Conservation (phyloP, 2,113 vertebrate species). For the Chrysochloris asiatica region DNA sequence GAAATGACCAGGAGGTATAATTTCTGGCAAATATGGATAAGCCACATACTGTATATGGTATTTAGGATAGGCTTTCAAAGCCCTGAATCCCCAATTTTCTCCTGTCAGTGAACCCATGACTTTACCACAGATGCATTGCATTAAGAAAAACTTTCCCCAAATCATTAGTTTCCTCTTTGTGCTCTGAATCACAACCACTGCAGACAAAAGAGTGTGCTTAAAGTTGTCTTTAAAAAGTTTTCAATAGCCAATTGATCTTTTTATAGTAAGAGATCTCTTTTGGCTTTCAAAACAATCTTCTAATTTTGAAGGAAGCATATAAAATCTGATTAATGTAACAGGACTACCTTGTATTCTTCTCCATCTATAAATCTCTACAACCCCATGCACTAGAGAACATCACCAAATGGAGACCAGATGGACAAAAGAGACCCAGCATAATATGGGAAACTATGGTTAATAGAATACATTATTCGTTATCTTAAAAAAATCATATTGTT, state of each 20-base stretch:
- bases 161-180: neutral
- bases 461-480: neutral
- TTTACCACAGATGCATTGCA: neutral
- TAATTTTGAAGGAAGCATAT: conserved; percentile 51
- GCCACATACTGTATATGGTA: neutral
- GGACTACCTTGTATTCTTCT: neutral
- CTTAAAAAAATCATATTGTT: neutral
- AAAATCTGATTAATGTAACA: conserved; percentile 29
- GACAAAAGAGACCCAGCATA: neutral
- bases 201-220: neutral
- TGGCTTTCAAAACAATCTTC: neutral
- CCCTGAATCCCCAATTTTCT: neutral
- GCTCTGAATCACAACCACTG: neutral
- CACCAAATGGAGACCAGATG: neutral
- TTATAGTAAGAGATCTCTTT: neutral
- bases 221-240: neutral
- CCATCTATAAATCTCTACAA: neutral
- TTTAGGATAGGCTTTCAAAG: conserved; percentile 1
- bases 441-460: neutral
- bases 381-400: neutral
- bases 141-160: neutral
- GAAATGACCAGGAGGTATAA: conserved; percentile 44
- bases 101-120: neutral
- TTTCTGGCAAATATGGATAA: neutral
- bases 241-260: conserved; percentile 32